Conservation (phyloP, 1,140 invertebrate genomes). For the Diploscapter pachys region DNA sequence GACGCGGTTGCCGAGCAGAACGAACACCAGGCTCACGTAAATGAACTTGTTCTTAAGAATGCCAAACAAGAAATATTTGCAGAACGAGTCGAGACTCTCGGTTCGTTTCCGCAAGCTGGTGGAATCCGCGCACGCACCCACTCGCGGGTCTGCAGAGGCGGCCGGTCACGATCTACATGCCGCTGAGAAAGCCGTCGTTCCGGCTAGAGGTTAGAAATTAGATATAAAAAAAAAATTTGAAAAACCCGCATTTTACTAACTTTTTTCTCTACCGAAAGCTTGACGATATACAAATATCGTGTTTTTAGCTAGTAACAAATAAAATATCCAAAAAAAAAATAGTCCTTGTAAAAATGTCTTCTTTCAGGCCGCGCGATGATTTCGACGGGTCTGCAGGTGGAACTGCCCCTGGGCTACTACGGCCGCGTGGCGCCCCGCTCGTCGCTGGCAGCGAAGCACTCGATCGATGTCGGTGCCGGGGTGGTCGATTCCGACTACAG, state of each 20-base stretch:
- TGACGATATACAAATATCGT: not conserved
- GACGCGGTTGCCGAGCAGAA: too few species aligned
- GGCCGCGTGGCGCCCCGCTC: constrained; percentile 89
- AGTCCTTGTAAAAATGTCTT: not conserved
- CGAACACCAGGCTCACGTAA: too few species aligned
- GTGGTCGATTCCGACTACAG: constrained; percentile 89
- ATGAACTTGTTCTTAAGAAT: not conserved
- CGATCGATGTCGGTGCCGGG: constrained; percentile 92
- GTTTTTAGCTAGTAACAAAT: too few species aligned
- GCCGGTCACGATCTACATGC: constrained; percentile 88
- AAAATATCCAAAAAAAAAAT: too few species aligned
- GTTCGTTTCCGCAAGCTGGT: constrained; percentile 74
- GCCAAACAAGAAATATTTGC: not conserved
- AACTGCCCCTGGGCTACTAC: constrained; percentile 64
- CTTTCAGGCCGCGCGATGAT: constrained; percentile 68
- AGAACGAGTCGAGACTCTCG: not conserved
- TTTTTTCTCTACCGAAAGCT: not conserved
- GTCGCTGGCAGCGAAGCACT: constrained; percentile 80
- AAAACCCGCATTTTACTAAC: not conserved
- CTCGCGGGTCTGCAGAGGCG: constrained; percentile 76
- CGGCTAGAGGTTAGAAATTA: constrained; percentile 64
- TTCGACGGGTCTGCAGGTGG: constrained; percentile 82
- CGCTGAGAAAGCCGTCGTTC: constrained; percentile 80
- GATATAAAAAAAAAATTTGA: not conserved
- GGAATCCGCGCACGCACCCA: constrained; percentile 76